Base-by-base conservation (phyloP, 2,113 vertebrate genomes). In the Lagenorhynchus albirostris region DNA sequence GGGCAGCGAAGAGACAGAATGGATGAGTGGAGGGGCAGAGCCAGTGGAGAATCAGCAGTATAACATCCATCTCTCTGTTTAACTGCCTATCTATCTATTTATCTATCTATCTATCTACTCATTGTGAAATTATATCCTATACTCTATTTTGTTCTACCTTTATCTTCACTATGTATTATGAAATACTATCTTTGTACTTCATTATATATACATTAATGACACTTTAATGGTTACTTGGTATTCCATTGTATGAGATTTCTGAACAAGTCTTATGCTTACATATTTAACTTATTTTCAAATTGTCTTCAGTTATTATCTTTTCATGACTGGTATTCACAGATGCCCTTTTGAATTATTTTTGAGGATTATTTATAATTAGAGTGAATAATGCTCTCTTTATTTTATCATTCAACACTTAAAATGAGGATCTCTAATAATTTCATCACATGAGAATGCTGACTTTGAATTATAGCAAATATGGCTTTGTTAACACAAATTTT, bases 311-410 rank as follows among this genome's bases (percentile, higher is more conserved):
- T 92, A 94, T 70, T 68, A 95, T 87, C 31, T 91, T 95, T 79
- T 80, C 29, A 84, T 71, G 41, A 82, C 6, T 95, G 53, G 12
- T 81, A 4, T 23, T 88, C 47, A 96, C 68, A 85, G 33, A 81
- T 91, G 31, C 3, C 41, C 3, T 91, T 74, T 44, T 79, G 53
- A 95, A 68, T 79, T 50, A 36, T 82, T 76, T 89, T 95, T 84
- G 41, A 89, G 36, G 14, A 80, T 74, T 87, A 94, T 74, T 91
- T 73, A 55, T 89, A 97, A 92, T 95, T 76, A 81, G 41, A 62
- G 33, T 85, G 63, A 96, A 77, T 85, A 91, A 67, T 94, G 6
- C 2, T 70, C 13, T 73, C 73, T 86, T 81, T 60, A 58, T 85
- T 86, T 85, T 60, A 58, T 85, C 38, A 89, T 63, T 95, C 50